phyloP scores from a whole-genome alignment of 2,888 invertebrate species.

The Aleiodes testaceus region DNA sequence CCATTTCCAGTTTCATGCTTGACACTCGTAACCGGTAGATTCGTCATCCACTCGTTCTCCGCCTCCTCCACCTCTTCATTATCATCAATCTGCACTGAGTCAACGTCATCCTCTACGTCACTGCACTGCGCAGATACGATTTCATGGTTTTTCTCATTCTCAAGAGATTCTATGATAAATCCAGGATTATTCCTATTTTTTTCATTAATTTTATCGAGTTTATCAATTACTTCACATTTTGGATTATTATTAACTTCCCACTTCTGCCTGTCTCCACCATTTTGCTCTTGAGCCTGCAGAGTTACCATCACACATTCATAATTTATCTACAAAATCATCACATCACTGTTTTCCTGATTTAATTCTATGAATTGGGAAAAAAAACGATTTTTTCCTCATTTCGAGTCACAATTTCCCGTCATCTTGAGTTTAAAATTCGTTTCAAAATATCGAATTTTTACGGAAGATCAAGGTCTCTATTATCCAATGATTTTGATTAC shows the following conservation, averaged over 20 bases:
- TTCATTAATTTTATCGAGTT: background rate
- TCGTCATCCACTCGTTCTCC: constrained; percentile 38
- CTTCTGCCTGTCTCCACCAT: constrained; percentile 33
- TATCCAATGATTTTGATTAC: no score
- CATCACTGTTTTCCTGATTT: no score
- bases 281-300: constrained; percentile 42
- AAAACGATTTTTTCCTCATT: no score
- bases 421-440: no score
- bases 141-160: constrained; percentile 19
- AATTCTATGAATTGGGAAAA: no score
- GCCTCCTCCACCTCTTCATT: constrained; percentile 13
- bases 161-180: constrained; percentile 17
- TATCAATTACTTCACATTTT: constrained; percentile 1
- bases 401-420: no score
- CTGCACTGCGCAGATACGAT: constrained; percentile 56
- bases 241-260: constrained; percentile 4
- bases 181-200: background rate
- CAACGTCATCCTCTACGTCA: constrained; percentile 50
- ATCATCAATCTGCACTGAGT: constrained; percentile 38
- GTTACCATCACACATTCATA: constrained; percentile 54
- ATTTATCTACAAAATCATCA: background rate
- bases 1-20: constrained; percentile 48
- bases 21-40: constrained; percentile 33
- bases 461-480: no score
- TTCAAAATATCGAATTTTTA: no score